Evolutionary conservation across 2,888 invertebrate species (phyloP).

Genomic region (Rhagonycha fulva): DNA sequence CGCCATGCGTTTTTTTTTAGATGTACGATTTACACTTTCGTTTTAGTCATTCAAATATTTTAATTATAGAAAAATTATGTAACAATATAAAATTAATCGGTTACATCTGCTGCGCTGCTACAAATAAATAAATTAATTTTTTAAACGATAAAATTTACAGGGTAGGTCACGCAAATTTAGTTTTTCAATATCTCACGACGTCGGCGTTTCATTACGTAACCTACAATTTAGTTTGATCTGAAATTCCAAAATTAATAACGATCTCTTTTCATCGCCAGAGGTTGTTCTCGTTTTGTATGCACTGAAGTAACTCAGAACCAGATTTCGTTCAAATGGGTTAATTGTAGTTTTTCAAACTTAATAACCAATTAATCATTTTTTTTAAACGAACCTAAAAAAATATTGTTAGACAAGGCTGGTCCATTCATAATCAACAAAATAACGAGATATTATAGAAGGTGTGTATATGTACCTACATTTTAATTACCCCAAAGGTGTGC

Average conservation of each 20-base stretch:
- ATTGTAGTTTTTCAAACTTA: background rate
- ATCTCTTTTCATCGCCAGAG: constrained; percentile 1
- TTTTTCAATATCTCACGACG: background rate
- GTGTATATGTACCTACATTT: background rate
- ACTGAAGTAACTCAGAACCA: background rate
- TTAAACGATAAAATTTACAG: background rate
- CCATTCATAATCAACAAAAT: background rate
- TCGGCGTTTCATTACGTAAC: background rate
- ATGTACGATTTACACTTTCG: background rate
- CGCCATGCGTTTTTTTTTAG: background rate
- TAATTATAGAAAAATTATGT: background rate
- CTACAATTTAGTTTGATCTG: background rate
- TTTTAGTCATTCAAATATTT: background rate
- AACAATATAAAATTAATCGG: background rate
- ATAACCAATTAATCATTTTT: background rate
- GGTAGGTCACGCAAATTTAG: background rate
- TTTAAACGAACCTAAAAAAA: background rate
- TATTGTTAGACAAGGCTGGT: background rate
- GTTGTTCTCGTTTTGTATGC: background rate
- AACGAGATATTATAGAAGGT: background rate
- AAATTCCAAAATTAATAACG: background rate
- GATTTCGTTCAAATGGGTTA: background rate
- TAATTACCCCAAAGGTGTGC: background rate
- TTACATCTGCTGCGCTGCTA: background rate
- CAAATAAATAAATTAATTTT: background rate